Percentiles rank a stretch among this genome's conserved stretches.
These are phyloP conservation scores for Rotaria socialis DNA, from an alignment of 2,888 invertebrate genomes.

Conservation along the genomic window DNA sequence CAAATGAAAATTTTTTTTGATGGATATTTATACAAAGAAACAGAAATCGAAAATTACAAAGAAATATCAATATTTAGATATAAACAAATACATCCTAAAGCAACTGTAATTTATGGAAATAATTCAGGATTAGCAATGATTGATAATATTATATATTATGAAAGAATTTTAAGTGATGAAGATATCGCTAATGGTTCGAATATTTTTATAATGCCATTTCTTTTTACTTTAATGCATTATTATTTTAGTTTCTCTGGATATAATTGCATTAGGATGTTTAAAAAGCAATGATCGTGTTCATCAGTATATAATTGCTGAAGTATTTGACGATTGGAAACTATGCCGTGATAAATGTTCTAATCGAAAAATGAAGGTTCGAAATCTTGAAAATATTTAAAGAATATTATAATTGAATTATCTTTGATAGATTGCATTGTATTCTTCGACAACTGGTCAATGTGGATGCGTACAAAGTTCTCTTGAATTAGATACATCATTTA, in stretches of 20 bases:
- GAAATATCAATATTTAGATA: constrained; percentile 20
- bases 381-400: neutral
- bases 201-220: neutral
- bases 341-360: neutral
- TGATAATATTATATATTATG: neutral
- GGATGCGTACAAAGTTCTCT: neutral
- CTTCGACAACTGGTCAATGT: neutral
- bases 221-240: neutral
- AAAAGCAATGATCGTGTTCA: neutral
- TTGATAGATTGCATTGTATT: neutral
- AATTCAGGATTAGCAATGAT: neutral
- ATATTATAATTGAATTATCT: neutral
- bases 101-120: neutral
- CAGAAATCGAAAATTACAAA: neutral
- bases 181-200: constrained; percentile 12
- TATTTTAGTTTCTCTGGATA: neutral
- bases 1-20: neutral
- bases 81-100: neutral
- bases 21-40: constrained; percentile 21
- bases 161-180: neutral
- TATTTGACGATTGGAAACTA: neutral
- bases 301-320: neutral
- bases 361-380: neutral
- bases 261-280: neutral
- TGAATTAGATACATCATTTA: constrained; percentile 8